Base-by-base conservation (phyloP, 92 coral and sea anemone species). In the Parazoanthus darwini region DNA sequence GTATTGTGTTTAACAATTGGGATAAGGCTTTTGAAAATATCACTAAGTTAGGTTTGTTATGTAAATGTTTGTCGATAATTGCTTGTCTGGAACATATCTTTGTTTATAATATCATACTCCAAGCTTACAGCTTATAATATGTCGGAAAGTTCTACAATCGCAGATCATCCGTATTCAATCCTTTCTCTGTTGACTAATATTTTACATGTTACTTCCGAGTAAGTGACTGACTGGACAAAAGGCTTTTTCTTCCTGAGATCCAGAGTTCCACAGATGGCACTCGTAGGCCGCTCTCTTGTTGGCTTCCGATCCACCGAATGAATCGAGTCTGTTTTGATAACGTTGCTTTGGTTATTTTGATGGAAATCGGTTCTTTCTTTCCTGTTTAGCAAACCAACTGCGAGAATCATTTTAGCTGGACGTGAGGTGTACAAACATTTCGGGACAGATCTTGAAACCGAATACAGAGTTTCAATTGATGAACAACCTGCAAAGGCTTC, bases 271-370 rank as follows among this genome's bases (percentile, higher is more conserved):
- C 67, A 84, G 79, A 44, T 71, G 77, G 46, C 58, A 25, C 87
- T 42, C 87, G 48, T 79, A 70, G 79, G 78, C 5, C 56, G n/a
- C 26, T 70, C n/a, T 71, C 70, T 48, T 35, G 79, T 36, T 66
- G 33, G 33, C 33, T 29, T 51, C 43, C 77, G 43, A 70, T 13
- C 29, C 46, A 51, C 43, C 8, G 63, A 70, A 44, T 42, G 65
- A 36, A 67, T 83, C 63, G 6, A 84, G n/a, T 35, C 79, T 42
- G 46, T 71, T 71, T 71, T 70, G 8, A 46, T 84, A 71, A 70
- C 68, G 79, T 72, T 84, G 70, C 46, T 71, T 84, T 84, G 87
- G 67, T 72, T 48, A 74, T 71, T 70, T 84, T 23, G 78, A 84
- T 16, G 25, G 66, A 48, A 26, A 33, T 46, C n/a, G 6, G 23